Evolutionary conservation across 2,113 vertebrate species (phyloP).

Genomic region (Albula goreensis): DNA sequence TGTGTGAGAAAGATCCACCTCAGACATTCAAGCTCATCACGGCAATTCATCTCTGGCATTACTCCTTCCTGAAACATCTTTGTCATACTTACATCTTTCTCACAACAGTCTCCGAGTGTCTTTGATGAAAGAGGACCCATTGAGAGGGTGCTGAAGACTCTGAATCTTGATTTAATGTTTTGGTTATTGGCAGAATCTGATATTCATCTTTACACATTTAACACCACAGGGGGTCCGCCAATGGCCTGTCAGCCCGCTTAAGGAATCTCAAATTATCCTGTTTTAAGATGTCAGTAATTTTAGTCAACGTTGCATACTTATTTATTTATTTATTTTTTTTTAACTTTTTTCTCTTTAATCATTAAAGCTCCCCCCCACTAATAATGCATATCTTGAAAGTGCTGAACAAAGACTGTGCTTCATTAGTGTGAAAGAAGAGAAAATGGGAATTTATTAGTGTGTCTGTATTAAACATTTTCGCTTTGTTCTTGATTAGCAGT

Average conservation of each 20-base stretch:
- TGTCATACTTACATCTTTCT: too few relatives aligned
- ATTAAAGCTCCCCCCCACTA: slow-evolving; percentile 26
- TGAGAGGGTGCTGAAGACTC: background rate
- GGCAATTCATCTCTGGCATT: too few relatives aligned
- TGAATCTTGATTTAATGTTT: background rate
- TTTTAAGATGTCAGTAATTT: background rate
- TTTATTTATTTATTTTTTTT: too few relatives aligned
- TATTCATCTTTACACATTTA: background rate
- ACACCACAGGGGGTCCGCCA: background rate
- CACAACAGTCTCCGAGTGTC: too few relatives aligned
- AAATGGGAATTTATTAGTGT: slow-evolving; percentile 40
- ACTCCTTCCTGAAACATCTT: too few relatives aligned
- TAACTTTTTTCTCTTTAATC: slow-evolving; percentile 12
- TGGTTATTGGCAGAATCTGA: background rate
- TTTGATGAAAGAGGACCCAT: background rate
- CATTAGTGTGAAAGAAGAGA: slow-evolving; percentile 38
- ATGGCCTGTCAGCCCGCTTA: background rate
- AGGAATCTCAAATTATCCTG: background rate
- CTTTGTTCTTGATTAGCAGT: slow-evolving; percentile 52
- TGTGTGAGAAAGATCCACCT: background rate
- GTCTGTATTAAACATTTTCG: slow-evolving; percentile 41
- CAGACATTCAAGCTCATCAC: background rate
- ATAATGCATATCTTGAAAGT: slow-evolving; percentile 42
- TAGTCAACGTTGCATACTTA: background rate
- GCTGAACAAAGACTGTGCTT: slow-evolving; percentile 26